Conservation (phyloP, 2,888 invertebrate genomes). For the Selenia dentaria region DNA sequence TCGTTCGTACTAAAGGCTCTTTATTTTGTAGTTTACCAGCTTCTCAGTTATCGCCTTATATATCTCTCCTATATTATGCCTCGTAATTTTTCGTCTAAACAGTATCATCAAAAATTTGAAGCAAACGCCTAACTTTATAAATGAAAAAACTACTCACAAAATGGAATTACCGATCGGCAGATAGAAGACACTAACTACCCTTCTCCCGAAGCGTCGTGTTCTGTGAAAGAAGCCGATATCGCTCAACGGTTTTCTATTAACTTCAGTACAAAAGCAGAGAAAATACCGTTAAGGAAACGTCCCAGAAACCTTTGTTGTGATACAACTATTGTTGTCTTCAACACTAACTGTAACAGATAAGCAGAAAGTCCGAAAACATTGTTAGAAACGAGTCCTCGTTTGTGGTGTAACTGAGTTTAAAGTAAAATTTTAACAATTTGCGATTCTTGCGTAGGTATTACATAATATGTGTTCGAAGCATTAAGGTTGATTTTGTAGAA, state of each 20-base stretch:
- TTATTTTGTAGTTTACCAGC: constrained; percentile 80
- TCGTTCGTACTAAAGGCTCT: constrained; percentile 79
- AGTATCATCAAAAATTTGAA: constrained; percentile 30
- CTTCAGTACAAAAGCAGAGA: constrained; percentile 62
- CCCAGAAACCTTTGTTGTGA: constrained; percentile 69
- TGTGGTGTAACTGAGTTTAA: constrained; percentile 19
- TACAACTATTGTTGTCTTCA: constrained; percentile 66
- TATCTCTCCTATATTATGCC: constrained; percentile 42
- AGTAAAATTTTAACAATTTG: constrained; percentile 8
- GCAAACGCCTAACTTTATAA: constrained; percentile 28
- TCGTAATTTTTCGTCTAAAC: constrained; percentile 17
- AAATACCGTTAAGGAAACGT: constrained; percentile 70
- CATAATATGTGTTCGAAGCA: no score
- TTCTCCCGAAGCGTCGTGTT: constrained; percentile 38
- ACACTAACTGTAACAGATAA: constrained; percentile 48
- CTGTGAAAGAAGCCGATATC: constrained; percentile 58
- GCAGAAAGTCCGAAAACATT: constrained; percentile 31
- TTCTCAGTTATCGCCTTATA: constrained; percentile 73
- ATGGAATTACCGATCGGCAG: constrained; percentile 29
- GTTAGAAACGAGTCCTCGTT: constrained; percentile 26
- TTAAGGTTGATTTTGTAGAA: no score
- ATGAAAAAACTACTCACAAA: constrained; percentile 22
- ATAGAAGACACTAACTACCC: constrained; percentile 45
- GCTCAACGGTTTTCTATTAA: constrained; percentile 64
- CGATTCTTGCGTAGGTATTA: no score